phyloP scores from a whole-genome alignment of 2,113 vertebrate genomes.

The Phasianus colchicus region DNA sequence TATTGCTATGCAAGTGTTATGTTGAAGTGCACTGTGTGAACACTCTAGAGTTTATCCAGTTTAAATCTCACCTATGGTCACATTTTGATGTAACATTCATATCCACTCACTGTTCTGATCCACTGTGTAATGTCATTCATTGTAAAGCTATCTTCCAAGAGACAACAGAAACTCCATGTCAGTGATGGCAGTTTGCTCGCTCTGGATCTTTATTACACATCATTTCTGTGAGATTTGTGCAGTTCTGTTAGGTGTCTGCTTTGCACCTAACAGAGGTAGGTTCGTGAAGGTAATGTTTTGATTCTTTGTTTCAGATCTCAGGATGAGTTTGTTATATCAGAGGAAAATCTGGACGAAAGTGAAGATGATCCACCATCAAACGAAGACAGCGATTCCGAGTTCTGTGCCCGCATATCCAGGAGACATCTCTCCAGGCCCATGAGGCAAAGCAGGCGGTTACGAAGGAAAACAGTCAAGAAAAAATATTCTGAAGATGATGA shows the following conservation, averaged over 20 bases:
- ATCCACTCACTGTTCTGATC: background rate
- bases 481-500: slow-evolving; percentile 96
- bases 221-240: background rate
- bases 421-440: slow-evolving; percentile 76
- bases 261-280: background rate
- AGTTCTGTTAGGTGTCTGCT: background rate
- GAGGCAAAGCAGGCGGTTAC: slow-evolving; percentile 80
- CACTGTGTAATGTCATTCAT: background rate
- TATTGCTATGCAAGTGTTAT: background rate
- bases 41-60: rapidly evolving
- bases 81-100: background rate
- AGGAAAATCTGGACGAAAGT: slow-evolving; percentile 86
- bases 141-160: background rate
- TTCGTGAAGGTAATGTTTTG: background rate
- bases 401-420: slow-evolving; percentile 78
- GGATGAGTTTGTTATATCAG: slow-evolving; percentile 90
- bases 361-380: slow-evolving; percentile 85
- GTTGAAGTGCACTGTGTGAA: background rate
- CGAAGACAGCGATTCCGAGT: slow-evolving; percentile 85
- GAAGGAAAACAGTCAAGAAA: slow-evolving; percentile 83
- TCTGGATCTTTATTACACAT: background rate
- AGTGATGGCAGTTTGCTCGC: background rate
- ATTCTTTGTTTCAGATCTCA: slow-evolving; percentile 70
- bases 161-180: background rate
- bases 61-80: background rate